Percentiles rank a stretch among this genome's conserved stretches.
Conservation (phyloP, 1,140 invertebrate species). For the Epicauta chinensis region DNA sequence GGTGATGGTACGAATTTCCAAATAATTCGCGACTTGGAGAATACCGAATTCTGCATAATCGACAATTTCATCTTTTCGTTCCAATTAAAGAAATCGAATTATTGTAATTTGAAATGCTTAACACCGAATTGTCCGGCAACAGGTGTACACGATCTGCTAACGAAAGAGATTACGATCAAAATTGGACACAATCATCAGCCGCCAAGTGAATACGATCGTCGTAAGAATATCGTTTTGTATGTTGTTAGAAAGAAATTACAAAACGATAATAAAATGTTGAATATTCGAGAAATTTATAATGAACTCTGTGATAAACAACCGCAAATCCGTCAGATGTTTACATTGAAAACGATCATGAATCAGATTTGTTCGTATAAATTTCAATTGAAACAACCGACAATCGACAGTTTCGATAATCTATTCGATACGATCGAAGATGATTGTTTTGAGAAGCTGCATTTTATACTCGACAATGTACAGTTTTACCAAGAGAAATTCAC, state of each 20-base stretch:
- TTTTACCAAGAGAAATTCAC: constrained; percentile 35
- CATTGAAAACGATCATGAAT: constrained; percentile 30
- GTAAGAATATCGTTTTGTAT: constrained; percentile 33
- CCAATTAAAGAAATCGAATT: not conserved
- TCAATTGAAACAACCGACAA: constrained; percentile 8
- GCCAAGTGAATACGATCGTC: constrained; percentile 18
- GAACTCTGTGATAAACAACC: constrained; percentile 33
- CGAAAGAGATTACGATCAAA: constrained; percentile 1
- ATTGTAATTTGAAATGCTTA: not conserved
- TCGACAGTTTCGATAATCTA: constrained; percentile 32
- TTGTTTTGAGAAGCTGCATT: constrained; percentile 30
- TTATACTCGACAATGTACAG: constrained; percentile 28
- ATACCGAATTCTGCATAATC: not conserved
- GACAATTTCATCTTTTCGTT: constrained; percentile 1
- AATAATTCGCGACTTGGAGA: not conserved
- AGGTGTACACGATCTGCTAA: not conserved
- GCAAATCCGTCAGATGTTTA: constrained; percentile 25
- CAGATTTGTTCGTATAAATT: constrained; percentile 33
- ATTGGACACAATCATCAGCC: constrained; percentile 28
- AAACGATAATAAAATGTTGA: constrained; percentile 28
- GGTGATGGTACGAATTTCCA: too few relatives aligned
- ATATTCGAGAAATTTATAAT: constrained; percentile 32
- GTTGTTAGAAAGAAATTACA: constrained; percentile 33
- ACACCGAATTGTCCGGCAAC: not conserved
- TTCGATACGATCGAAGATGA: constrained; percentile 33